Conservation (phyloP, 2,888 invertebrate genomes). For the Habroteleia sp. region DNA sequence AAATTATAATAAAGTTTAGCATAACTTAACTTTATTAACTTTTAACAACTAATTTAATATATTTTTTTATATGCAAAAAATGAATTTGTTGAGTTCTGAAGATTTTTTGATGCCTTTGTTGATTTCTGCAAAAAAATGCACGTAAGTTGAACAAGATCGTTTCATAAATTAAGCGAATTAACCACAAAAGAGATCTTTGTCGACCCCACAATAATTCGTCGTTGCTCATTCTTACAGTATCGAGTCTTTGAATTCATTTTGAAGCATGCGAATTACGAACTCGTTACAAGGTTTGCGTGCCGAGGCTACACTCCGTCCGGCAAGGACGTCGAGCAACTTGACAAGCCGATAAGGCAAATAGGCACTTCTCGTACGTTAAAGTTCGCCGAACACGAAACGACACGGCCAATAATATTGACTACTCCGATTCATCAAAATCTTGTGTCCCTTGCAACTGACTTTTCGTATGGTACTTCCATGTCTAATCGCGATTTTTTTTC, state of each 20-base stretch:
- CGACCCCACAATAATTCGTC: too few relatives aligned
- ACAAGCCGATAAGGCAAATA: conserved; percentile 75
- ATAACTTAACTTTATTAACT: too few relatives aligned
- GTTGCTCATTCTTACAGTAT: conserved; percentile 61
- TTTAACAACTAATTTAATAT: too few relatives aligned
- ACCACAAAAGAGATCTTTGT: too few relatives aligned
- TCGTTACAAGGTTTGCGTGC: conserved; percentile 72
- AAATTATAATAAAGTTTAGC: too few relatives aligned
- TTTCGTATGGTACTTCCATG: too few relatives aligned
- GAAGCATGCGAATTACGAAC: conserved; percentile 72
- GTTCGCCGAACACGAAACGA: conserved; percentile 72
- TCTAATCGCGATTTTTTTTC: conserved; percentile 5
- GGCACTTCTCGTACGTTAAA: conserved; percentile 68
- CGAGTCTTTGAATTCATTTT: conserved; percentile 69
- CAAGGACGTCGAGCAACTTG: conserved; percentile 71
- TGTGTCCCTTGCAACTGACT: conserved; percentile 38
- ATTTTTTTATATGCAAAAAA: too few relatives aligned
- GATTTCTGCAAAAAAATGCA: too few relatives aligned
- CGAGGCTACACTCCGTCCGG: conserved; percentile 65
- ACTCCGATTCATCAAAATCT: conserved; percentile 54
- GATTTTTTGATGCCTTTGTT: too few relatives aligned
- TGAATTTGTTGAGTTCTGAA: too few relatives aligned
- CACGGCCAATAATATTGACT: conserved; percentile 65
- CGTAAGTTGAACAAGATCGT: too few relatives aligned
- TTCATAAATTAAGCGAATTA: too few relatives aligned